Percentiles rank a stretch among this genome's conserved stretches.
Evolutionary conservation across 35 echinoderm and acorn worm genomes (phyloP).

Genomic region (Diadema setosum): DNA sequence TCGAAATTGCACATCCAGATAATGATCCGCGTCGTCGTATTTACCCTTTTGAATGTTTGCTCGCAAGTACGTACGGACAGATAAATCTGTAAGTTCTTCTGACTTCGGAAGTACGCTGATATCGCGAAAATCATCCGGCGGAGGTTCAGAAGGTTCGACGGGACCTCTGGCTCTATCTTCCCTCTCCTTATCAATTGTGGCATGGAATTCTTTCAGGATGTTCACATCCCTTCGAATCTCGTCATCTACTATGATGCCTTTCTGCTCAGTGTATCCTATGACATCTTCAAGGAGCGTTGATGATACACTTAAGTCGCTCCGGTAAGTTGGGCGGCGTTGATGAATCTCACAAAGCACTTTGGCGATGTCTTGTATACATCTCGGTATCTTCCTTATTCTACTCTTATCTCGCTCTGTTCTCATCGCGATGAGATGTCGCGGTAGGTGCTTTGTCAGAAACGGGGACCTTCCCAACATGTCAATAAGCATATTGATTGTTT

Average conservation of each 20-base stretch:
- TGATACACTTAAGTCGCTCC: slow-evolving; percentile 42
- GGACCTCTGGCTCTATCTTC: neutral
- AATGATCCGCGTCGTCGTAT: slow-evolving; percentile 38
- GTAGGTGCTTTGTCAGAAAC: slow-evolving; percentile 48
- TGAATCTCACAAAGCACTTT: neutral
- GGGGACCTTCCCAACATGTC: slow-evolving; percentile 14
- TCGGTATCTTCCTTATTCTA: neutral
- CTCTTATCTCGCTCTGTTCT: neutral
- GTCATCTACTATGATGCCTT: slow-evolving; percentile 25
- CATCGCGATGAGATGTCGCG: slow-evolving; percentile 1
- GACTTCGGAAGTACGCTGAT: slow-evolving; percentile 28
- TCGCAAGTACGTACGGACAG: neutral
- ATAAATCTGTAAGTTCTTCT: neutral
- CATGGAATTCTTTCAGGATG: neutral
- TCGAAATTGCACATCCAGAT: slow-evolving; percentile 59
- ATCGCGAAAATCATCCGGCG: slow-evolving; percentile 47
- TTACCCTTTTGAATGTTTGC: neutral
- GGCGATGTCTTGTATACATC: neutral
- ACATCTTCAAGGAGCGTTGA: slow-evolving; percentile 34
- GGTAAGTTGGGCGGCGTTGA: slow-evolving; percentile 12
- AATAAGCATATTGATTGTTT: slow-evolving; percentile 42
- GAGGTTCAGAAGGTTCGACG: neutral
- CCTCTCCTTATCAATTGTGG: neutral
- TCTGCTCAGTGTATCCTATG: neutral
- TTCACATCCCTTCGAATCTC: neutral